Evolutionary conservation across 2,888 invertebrate species (phyloP), one percentile per base, ranked within the genome.

Genomic region (Taenaris catops): DNA sequence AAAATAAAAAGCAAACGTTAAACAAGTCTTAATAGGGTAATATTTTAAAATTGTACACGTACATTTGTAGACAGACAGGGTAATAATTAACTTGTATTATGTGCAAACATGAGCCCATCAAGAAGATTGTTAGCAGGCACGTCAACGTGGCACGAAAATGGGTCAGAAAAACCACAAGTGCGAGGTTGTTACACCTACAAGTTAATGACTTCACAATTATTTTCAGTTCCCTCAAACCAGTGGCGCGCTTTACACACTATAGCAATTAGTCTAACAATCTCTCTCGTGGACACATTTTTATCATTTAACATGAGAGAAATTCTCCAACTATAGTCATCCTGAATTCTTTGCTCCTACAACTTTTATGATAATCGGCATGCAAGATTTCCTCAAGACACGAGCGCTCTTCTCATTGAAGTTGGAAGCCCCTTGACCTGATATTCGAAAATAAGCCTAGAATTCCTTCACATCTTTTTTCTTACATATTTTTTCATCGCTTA

Each of bases 111-210:
- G 69, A 62, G 57, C 63, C 55, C 60, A 64, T 69, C 58, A 60
- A 62, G 62, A 62, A 53, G 78, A 79, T 73, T 75, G 74, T 67
- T 48, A 48, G 53, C 67, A 71, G 64, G 73, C 78, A 79, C 75
- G 73, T 64, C 44, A 59, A 31, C 51, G 46, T 51, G 25, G 44
- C 48, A 48, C 46, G 48, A 54, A 67, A 63, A 60, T 66, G 62
- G 66, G 69, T 70, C 66, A 63, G 38, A 55, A 50, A 46, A 55
- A 51, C 55, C 42, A 48, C 45, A 49, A 53, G 45, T 56, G 59
- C 58, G 60, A 59, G 55, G 63, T 63, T 66, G 68, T 58, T 63
- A 41, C 40, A 40, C 42, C 29, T 39, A 46, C 35, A 26, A 36
- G 35, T 42, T 48, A 46, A 44, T 48, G 41, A 41, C 37, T 34